Conservation (phyloP, 2,797 vertebrate species). For the Pseudotriccus pelzelni region DNA sequence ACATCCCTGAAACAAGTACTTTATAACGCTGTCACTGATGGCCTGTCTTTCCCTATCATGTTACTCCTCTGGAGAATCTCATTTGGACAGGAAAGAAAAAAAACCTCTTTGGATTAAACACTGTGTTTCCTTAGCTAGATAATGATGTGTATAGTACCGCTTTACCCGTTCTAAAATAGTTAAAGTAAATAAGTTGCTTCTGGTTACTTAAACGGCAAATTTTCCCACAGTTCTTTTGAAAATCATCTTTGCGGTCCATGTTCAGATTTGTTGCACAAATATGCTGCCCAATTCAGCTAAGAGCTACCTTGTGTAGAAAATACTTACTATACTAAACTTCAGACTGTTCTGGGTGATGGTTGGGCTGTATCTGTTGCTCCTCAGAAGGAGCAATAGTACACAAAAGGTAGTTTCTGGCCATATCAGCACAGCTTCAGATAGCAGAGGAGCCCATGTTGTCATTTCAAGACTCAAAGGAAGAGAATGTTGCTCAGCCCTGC, state of each 20-base stretch:
- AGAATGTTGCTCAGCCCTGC: neutral
- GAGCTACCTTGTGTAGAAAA: neutral
- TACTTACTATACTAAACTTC: neutral
- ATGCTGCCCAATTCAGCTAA: neutral
- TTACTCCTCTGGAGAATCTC: neutral
- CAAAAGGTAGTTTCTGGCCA: neutral
- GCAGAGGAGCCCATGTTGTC: neutral
- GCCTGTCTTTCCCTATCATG: neutral
- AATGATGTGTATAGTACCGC: rapidly evolving
- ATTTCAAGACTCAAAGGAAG: neutral
- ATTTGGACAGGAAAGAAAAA: neutral
- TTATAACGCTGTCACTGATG: neutral
- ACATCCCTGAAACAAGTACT: neutral
- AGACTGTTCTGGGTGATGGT: neutral
- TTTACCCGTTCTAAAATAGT: neutral
- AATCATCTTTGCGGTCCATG: neutral
- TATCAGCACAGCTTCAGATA: neutral
- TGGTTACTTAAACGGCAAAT: neutral
- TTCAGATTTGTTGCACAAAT: neutral
- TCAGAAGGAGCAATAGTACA: neutral
- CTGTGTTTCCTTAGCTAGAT: neutral
- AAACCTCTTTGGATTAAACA: neutral
- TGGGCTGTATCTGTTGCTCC: neutral
- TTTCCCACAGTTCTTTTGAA: neutral
- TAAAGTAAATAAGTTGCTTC: neutral